phyloP scores from a whole-genome alignment of 92 coral and sea anemone genomes.

The Parazoanthus swiftii region DNA sequence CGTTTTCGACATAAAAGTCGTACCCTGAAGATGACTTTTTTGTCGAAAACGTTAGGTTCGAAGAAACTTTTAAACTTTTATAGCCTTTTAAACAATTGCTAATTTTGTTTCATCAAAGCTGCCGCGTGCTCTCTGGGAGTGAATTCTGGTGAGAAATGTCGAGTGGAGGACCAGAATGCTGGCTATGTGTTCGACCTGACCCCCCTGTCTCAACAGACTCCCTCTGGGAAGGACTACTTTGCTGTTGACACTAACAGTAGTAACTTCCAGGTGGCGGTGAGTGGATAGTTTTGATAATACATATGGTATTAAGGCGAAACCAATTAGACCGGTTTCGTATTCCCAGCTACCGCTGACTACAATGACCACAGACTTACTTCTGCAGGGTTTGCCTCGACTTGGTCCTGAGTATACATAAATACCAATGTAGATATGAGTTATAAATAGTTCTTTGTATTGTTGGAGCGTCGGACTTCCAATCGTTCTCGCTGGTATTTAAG shows the following conservation, averaged over 20 bases:
- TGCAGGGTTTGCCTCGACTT: too few relatives aligned
- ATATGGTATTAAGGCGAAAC: background rate
- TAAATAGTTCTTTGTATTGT: too few relatives aligned
- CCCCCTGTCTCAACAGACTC: slow-evolving; percentile 47
- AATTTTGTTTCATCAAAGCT: slow-evolving; percentile 48
- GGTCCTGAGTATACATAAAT: too few relatives aligned
- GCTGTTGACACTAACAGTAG: background rate
- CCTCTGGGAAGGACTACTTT: slow-evolving; percentile 38
- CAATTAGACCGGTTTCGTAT: background rate
- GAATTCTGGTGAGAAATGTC: slow-evolving; percentile 71
- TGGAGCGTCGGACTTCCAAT: too few relatives aligned
- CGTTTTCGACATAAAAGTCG: too few relatives aligned
- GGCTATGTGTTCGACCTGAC: slow-evolving; percentile 86
- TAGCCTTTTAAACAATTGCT: background rate
- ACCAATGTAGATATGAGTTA: too few relatives aligned
- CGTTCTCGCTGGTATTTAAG: too few relatives aligned
- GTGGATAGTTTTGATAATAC: background rate
- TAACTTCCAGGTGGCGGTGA: slow-evolving; percentile 25
- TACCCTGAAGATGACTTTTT: too few relatives aligned
- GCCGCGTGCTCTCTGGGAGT: slow-evolving; percentile 90
- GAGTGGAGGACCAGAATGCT: slow-evolving; percentile 78
- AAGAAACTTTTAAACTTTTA: too few relatives aligned
- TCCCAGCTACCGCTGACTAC: too few relatives aligned
- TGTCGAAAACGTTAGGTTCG: too few relatives aligned
- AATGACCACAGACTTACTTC: too few relatives aligned